Conservation (phyloP, 2,888 invertebrate genomes). For the Hirtodrosophila duncani region DNA sequence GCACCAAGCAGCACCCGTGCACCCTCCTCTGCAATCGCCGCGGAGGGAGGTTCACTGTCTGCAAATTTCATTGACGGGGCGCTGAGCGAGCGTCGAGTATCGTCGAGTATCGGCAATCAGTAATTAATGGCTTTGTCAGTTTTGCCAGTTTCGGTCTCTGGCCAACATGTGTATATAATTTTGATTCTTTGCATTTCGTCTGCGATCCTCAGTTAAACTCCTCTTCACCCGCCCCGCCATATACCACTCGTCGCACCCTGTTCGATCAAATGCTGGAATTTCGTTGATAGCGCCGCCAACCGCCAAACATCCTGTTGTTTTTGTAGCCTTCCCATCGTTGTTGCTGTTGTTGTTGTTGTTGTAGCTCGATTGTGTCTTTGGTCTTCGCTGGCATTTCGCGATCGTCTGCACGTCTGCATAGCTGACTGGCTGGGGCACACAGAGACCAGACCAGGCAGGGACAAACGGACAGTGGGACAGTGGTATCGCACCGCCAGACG, state of each 20-base stretch:
- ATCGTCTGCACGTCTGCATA: slow-evolving; percentile 71
- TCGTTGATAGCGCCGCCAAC: slow-evolving; percentile 66
- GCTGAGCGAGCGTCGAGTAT: no score
- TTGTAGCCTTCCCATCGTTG: slow-evolving; percentile 17
- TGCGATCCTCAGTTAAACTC: slow-evolving; percentile 43
- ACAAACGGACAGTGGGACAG: not conserved
- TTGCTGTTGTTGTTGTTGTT: slow-evolving; percentile 19
- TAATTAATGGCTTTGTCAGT: slow-evolving; percentile 68
- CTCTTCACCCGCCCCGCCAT: not conserved
- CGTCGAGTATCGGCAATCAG: slow-evolving; percentile 62
- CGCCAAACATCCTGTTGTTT: slow-evolving; percentile 63
- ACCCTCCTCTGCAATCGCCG: not conserved
- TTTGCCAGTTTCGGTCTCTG: slow-evolving; percentile 7
- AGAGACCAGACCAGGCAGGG: slow-evolving; percentile 26
- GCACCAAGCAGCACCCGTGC: no score
- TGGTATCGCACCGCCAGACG: slow-evolving; percentile 14
- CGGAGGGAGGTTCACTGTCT: slow-evolving; percentile 10
- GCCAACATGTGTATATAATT: slow-evolving; percentile 41
- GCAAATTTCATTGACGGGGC: slow-evolving; percentile 58
- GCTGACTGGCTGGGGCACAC: slow-evolving; percentile 38
- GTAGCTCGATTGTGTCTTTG: slow-evolving; percentile 53
- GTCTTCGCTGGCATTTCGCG: slow-evolving; percentile 63
- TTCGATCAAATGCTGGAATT: slow-evolving; percentile 67
- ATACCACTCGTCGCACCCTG: slow-evolving; percentile 8
- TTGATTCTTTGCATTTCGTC: slow-evolving; percentile 67